Conservation (phyloP, 2,888 invertebrate species). For the Macrophya alboannulata region DNA sequence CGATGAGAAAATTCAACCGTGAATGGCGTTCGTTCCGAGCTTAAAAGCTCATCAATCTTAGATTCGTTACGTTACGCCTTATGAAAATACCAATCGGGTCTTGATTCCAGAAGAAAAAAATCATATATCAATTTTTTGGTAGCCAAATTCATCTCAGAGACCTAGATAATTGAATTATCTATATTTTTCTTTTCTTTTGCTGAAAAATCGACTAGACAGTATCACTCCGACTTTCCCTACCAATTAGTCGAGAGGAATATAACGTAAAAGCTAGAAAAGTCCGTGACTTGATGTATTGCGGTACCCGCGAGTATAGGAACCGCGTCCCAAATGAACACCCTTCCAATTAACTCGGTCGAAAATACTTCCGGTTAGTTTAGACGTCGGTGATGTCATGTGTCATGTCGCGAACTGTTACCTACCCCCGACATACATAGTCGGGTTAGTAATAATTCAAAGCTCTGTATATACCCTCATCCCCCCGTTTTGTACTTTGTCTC, state of each 20-base stretch:
- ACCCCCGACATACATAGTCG: neutral
- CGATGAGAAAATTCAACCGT: no score
- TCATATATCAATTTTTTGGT: no score
- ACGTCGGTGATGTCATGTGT: neutral
- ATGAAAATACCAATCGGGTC: no score
- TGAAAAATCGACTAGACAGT: no score
- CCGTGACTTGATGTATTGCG: neutral
- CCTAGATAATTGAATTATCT: no score
- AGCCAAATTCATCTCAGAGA: no score
- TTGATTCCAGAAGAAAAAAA: no score
- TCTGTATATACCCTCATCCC: neutral
- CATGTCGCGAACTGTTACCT: conserved; percentile 8
- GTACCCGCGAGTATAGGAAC: neutral
- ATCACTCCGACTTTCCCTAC: no score
- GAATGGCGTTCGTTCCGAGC: no score
- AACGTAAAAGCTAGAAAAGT: neutral
- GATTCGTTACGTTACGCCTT: no score
- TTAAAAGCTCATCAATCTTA: no score
- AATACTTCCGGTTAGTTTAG: conserved; percentile 11
- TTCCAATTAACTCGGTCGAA: neutral
- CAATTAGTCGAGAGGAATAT: neutral
- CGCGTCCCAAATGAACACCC: neutral
- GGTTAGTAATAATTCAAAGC: conserved; percentile 16
- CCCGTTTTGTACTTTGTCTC: neutral
- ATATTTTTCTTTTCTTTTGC: no score